Base-by-base conservation (phyloP, 2,797 vertebrate species). In the Periparus ater region DNA sequence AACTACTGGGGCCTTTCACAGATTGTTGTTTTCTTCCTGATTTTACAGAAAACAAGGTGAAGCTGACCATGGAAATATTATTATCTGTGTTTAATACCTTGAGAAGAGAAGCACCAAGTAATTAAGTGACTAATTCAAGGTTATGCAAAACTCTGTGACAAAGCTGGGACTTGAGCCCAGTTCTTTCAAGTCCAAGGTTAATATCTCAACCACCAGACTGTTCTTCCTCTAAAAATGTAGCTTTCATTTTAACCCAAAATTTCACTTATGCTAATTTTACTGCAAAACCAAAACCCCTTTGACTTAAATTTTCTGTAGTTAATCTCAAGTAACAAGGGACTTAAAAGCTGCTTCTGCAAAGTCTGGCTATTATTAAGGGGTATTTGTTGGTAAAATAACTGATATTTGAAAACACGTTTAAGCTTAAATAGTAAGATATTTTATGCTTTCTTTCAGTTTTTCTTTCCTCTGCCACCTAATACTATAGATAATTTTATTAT, bases 41-140 rank as follows among this genome's bases (percentile, higher is more conserved):
- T 85, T 92, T 94, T 13, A 34, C 45, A 57, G 51, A 71, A 20
- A 79, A 48, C 67, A 71, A 89, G 77, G 83, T 85, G 80, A 93
- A 85, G 71, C 29, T 82, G 48, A 73, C 78, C 79, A 30, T 50
- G 61, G 44, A 84, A 95, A 86, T 85, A 29, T 11, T 89, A 26
- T 53, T 78, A 53, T 63, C 71, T 20, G 22, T 65, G 18, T 62
- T 95, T 71, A 89, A 77, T 82, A 83, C 42, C 20, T 85, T 38
- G 50, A 80, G 60, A 84, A 85, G 38, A 79, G 78, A 78, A 75
- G 36, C 29, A 62, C 36, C 14, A 32, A 55, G 15, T 18, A 80
- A 89, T 91, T 85, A 67, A 86, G 23, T 23, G 61, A 48, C 81
- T 96, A 77, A 87, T 85, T 91, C 65, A 82, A 91, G 76, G 78